These are phyloP conservation scores for Luscinia megarhynchos DNA, from an alignment of 2,797 vertebrate species.

Conservation along the genomic window DNA sequence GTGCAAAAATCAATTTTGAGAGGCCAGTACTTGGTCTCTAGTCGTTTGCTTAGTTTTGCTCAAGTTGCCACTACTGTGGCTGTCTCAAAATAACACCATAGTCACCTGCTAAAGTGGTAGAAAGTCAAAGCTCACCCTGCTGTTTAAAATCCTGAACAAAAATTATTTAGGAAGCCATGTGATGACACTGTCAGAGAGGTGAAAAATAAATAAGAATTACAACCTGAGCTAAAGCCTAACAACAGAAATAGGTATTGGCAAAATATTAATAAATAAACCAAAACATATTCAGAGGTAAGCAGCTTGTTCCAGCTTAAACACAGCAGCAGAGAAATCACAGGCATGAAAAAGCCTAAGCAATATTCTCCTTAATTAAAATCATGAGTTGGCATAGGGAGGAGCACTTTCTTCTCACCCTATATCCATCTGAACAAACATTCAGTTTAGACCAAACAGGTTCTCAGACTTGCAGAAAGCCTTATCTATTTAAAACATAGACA, in stretches of 20 bases:
- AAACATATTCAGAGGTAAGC: neutral
- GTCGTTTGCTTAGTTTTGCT: neutral
- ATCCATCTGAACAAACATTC: neutral
- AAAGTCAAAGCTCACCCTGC: neutral
- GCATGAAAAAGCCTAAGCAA: neutral
- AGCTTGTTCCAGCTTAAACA: neutral
- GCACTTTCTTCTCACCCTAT: neutral
- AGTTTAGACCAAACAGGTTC: slow-evolving; percentile 13
- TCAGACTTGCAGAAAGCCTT: slow-evolving; percentile 15
- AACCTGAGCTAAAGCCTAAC: accelerated
- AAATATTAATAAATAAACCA: neutral
- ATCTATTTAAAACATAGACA: slow-evolving; percentile 20
- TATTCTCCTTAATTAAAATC: neutral
- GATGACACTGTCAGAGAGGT: neutral
- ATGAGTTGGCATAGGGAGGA: neutral
- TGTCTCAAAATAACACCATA: neutral
- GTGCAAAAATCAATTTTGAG: neutral
- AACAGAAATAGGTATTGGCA: neutral
- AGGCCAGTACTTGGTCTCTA: neutral
- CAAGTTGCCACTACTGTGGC: neutral
- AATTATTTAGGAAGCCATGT: neutral
- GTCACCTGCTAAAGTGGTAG: neutral
- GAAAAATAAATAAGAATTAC: neutral
- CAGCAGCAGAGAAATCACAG: neutral
- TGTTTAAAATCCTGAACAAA: neutral